Conservation (phyloP, 1,140 invertebrate species). For the Planococcus citri region DNA sequence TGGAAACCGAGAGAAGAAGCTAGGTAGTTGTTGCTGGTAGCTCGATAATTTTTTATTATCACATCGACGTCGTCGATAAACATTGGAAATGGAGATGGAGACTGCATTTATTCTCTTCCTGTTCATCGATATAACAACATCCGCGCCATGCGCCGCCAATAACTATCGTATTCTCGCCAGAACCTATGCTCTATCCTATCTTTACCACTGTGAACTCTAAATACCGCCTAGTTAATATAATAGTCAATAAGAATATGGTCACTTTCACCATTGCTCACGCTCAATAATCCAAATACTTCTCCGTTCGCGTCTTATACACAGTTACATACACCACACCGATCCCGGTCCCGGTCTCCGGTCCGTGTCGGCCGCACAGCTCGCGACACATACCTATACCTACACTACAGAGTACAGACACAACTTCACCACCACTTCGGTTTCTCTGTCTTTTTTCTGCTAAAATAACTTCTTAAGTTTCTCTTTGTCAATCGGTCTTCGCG, state of each 20-base stretch:
- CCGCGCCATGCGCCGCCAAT: background rate
- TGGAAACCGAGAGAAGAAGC: too few relatives aligned
- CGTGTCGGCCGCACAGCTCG: background rate
- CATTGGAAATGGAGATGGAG: too few relatives aligned
- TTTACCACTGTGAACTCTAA: background rate
- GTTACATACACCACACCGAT: too few relatives aligned
- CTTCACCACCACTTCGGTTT: background rate
- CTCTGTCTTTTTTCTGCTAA: background rate
- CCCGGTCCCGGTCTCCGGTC: background rate
- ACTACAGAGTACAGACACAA: too few relatives aligned
- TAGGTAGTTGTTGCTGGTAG: too few relatives aligned
- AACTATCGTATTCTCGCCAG: background rate
- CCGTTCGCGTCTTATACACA: too few relatives aligned
- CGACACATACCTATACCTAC: background rate
- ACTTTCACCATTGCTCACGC: constrained; percentile 1
- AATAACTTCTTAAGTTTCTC: too few relatives aligned
- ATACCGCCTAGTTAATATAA: constrained; percentile 7
- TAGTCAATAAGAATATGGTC: constrained; percentile 7
- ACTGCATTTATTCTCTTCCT: background rate
- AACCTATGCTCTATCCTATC: background rate
- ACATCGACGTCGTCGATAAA: too few relatives aligned
- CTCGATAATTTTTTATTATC: too few relatives aligned
- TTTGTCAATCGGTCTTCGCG: too few relatives aligned
- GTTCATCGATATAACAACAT: constrained; percentile 3
- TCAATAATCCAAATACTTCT: background rate